A percentile compares a stretch with the other conserved stretches of the same genome.
These are phyloP conservation scores for Harmothoe impar DNA, from an alignment of 2,888 invertebrate genomes.

Conservation along the genomic window DNA sequence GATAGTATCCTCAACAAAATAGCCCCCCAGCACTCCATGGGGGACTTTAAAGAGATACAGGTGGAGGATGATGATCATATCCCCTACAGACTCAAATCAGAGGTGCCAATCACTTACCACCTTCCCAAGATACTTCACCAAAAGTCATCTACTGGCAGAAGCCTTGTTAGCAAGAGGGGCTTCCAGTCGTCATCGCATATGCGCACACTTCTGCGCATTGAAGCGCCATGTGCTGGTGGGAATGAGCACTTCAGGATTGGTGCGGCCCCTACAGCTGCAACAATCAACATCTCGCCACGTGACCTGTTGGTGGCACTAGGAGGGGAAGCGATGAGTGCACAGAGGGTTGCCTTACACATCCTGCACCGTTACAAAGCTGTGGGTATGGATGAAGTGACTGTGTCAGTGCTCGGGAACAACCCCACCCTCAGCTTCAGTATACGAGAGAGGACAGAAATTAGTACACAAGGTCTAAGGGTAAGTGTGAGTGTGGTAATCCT, in stretches of 20 bases:
- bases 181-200: neutral
- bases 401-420: neutral
- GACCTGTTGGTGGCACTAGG: slow-evolving; percentile 19
- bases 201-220: neutral
- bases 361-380: neutral
- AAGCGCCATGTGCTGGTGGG: slow-evolving; percentile 32
- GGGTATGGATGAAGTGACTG: neutral
- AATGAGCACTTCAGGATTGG: neutral
- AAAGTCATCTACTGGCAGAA: neutral
- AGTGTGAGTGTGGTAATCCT: too few species aligned
- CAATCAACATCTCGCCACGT: slow-evolving; percentile 32
- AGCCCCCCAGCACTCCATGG: neutral
- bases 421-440: neutral
- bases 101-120: neutral
- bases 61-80: too few species aligned
- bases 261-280: neutral
- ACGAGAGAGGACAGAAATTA: neutral
- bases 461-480: neutral
- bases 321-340: neutral
- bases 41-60: neutral
- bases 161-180: neutral
- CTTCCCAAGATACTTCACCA: neutral
- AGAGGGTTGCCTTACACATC: neutral
- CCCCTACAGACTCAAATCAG: neutral
- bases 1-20: neutral